These are phyloP conservation scores for Halcyon leucocephala DNA, from an alignment of 2,797 vertebrate genomes.

Conservation along the genomic window DNA sequence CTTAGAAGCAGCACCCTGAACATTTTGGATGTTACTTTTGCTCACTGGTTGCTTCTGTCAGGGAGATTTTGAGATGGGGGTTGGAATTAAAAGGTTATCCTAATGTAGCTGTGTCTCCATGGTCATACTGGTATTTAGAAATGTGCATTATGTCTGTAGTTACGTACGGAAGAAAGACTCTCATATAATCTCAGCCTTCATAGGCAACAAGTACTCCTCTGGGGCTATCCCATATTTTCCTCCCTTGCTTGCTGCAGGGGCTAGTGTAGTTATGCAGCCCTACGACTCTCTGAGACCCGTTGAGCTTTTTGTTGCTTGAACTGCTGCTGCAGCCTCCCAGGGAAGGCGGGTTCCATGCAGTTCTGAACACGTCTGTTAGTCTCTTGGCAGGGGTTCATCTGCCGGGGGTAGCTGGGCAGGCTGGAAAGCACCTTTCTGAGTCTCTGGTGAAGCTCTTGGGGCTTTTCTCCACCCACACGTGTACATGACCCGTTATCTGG, in stretches of 20 bases:
- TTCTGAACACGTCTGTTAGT: background rate
- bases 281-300: background rate
- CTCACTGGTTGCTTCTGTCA: background rate
- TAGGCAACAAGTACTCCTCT: accelerated
- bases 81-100: background rate
- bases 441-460: background rate
- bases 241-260: background rate
- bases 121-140: background rate
- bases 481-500: background rate
- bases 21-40: accelerated
- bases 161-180: background rate
- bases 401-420: background rate
- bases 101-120: accelerated
- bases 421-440: background rate
- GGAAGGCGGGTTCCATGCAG: background rate
- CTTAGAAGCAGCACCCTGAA: background rate
- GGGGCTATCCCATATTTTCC: background rate
- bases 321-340: background rate
- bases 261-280: background rate
- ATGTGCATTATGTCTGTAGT: background rate
- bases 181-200: background rate
- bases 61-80: background rate
- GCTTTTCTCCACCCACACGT: background rate
- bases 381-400: background rate
- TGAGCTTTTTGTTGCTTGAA: background rate